Percentiles rank a stretch among this genome's conserved stretches.
phyloP scores from a whole-genome alignment of 1,140 invertebrate species.

The Tigriopus japonicus region DNA sequence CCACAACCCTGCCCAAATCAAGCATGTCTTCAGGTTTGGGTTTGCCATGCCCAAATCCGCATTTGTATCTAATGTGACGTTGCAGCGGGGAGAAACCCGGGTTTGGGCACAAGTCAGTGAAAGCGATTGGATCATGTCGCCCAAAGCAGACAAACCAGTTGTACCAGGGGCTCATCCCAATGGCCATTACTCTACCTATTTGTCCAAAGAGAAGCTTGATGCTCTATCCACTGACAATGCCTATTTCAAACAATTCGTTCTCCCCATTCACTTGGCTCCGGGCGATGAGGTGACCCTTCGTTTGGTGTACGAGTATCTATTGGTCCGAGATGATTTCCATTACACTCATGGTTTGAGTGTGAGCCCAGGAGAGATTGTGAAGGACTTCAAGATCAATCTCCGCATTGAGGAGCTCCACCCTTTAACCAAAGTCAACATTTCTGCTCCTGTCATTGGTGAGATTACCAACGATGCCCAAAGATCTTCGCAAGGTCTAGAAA shows the following conservation, averaged over 20 bases:
- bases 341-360: not conserved
- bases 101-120: too few species aligned
- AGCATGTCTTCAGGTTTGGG: not conserved
- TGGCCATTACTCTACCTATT: too few species aligned
- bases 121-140: too few species aligned
- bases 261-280: not conserved
- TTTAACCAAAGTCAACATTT: not conserved
- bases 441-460: constrained; percentile 6
- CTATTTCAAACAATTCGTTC: constrained; percentile 1
- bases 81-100: not conserved
- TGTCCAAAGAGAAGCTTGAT: not conserved
- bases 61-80: constrained; percentile 6
- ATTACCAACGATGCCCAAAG: not conserved
- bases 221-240: not conserved
- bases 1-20: not conserved
- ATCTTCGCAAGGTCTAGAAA: too few species aligned
- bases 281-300: not conserved
- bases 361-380: not conserved
- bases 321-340: not conserved
- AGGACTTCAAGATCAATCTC: constrained; percentile 2
- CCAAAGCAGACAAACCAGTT: too few species aligned
- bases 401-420: not conserved
- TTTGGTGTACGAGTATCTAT: constrained; percentile 4
- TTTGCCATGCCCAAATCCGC: constrained; percentile 4
- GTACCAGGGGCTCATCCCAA: too few species aligned